Base-by-base conservation (phyloP, 2,888 invertebrate species). In the Drosophila subsilvestris region DNA sequence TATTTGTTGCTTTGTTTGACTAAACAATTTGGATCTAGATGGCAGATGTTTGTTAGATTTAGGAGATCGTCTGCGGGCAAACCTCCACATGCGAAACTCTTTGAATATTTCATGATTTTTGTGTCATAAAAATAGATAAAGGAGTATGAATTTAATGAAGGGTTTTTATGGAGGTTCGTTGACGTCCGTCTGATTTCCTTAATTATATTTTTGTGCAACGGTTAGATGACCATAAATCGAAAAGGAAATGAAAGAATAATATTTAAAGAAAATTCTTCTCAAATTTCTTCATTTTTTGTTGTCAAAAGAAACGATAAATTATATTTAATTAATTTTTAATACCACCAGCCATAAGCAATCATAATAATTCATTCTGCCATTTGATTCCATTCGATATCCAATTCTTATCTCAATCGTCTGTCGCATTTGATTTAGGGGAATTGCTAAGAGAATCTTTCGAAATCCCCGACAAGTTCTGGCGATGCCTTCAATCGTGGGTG, bases 351-450 rank as follows among this genome's bases (percentile, higher is more conserved):
- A 37, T 37, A 14, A 37, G 37, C 37, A 37, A 37, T 37, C 37
- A 37, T 37, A 37, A 50, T 61, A 61, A 32, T 51, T 55, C n/a
- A 51, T 62, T 43, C 2, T 6, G 37, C 10, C 65, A 14, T 55
- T 43, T 25, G 2, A 29, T 32, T 8, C 5, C 12, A 25, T 43
- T 12, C 18, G 44, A 29, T 17, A 20, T 6, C 29, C 20, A 22
- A 29, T 43, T 37, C 27, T 66, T 66, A 66, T 79, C 75, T 63
- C 29, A 74, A 69, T 17, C 44, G 66, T 18, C 44, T 73, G 79
- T 73, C 68, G 54, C 60, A 58, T 53, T 65, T 27, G 48, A 63
- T 74, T 71, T 57, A 42, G 57, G 44, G 56, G 66, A 56, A 44
- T 65, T 25, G 25, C 66, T 43, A 70, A 69, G 47, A 53, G 62